Conservation (phyloP, 2,113 vertebrate genomes). For the Prionailurus viverrinus region DNA sequence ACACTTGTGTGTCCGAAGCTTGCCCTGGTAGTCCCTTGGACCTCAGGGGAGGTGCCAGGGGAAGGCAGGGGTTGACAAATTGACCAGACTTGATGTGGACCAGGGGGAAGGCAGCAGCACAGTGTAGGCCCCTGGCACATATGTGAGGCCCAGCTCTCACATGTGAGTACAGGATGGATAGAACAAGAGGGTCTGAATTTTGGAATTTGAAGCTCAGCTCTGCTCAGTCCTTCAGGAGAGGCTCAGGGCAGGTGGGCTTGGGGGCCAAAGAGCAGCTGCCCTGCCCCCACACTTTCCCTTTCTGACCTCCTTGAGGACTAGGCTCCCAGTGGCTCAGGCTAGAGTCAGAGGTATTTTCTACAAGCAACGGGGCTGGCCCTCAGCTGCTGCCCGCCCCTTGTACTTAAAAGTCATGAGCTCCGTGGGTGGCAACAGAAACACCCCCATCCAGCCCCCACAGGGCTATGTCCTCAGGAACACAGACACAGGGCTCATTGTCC, state of each 20-base stretch:
- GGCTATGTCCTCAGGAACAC: slow-evolving; percentile 42
- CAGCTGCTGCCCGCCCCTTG: slow-evolving; percentile 51
- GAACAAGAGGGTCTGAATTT: background rate
- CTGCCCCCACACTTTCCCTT: background rate
- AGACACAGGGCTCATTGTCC: slow-evolving; percentile 81
- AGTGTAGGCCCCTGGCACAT: background rate
- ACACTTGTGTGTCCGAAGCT: background rate
- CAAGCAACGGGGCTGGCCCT: background rate
- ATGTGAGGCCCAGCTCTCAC: background rate
- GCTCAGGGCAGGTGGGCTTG: background rate
- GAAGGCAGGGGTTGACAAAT: background rate
- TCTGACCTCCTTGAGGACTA: background rate
- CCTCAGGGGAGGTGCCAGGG: background rate
- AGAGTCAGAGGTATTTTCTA: slow-evolving; percentile 58
- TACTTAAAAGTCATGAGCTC: slow-evolving; percentile 75
- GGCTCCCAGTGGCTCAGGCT: background rate
- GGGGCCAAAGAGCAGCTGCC: background rate
- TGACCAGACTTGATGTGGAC: background rate
- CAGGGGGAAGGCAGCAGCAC: background rate
- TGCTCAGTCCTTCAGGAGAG: background rate
- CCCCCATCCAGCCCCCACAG: slow-evolving; percentile 45
- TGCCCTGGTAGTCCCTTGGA: background rate
- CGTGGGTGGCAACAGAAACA: slow-evolving; percentile 67
- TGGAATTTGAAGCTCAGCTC: background rate
- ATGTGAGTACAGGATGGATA: background rate